Conservation (phyloP, 2,113 vertebrate species). For the Lamprologus tigripictilis region DNA sequence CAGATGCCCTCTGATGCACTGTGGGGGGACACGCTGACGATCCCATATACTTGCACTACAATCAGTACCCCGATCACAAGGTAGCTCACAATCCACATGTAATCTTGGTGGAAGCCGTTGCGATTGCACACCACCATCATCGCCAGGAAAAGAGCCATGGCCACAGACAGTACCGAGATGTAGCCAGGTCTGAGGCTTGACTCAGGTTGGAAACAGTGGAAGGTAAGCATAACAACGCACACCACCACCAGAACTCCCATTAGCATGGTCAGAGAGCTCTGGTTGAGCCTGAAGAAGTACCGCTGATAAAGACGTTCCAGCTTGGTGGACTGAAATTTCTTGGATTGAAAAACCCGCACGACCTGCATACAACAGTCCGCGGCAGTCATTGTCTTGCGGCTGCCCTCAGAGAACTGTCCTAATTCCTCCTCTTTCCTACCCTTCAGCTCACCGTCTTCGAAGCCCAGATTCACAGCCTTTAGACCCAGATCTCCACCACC, state of each 20-base stretch:
- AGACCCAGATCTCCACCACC: slow-evolving; percentile 70
- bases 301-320: slow-evolving; percentile 95
- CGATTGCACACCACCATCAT: slow-evolving; percentile 92
- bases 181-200: slow-evolving; percentile 61
- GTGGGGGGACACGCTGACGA: slow-evolving; percentile 71
- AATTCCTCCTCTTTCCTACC: slow-evolving; percentile 53
- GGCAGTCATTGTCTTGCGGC: slow-evolving; percentile 33
- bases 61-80: slow-evolving; percentile 84
- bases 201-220: slow-evolving; percentile 77
- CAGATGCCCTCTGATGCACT: slow-evolving; percentile 87
- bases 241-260: slow-evolving; percentile 91
- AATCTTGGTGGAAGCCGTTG: slow-evolving; percentile 92
- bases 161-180: slow-evolving; percentile 73
- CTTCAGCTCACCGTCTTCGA: slow-evolving; percentile 80
- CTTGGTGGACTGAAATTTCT: slow-evolving; percentile 90
- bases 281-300: slow-evolving; percentile 98
- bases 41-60: slow-evolving; percentile 80
- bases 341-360: slow-evolving; percentile 86
- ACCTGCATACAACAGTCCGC: slow-evolving; percentile 75
- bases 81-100: slow-evolving; percentile 96
- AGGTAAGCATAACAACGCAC: slow-evolving; percentile 81
- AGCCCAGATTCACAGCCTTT: slow-evolving; percentile 76
- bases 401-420: slow-evolving; percentile 12
- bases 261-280: slow-evolving; percentile 94
- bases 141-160: slow-evolving; percentile 80